Conservation (phyloP, 2,888 invertebrate species). For the Eremobia ochroleuca region DNA sequence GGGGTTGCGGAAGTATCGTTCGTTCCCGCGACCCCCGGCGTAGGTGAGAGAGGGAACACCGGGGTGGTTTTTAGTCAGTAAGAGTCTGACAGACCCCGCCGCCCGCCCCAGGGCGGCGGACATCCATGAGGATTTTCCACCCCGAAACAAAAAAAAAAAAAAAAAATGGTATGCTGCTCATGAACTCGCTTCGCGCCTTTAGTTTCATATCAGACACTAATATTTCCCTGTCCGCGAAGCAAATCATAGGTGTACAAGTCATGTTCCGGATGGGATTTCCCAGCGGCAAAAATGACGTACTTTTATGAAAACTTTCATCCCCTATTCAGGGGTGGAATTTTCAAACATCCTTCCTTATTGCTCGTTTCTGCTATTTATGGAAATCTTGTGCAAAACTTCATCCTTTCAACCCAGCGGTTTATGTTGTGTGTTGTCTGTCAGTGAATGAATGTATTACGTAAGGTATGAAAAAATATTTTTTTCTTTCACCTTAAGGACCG, state of each 20-base stretch:
- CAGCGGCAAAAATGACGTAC: not conserved
- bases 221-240: not conserved
- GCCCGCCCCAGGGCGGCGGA: too few species aligned
- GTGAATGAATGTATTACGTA: not conserved
- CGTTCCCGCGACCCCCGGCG: too few species aligned
- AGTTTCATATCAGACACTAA: not conserved
- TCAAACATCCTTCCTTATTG: not conserved
- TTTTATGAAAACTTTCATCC: not conserved
- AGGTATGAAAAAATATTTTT: not conserved
- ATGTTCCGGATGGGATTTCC: not conserved
- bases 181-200: too few species aligned
- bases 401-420: not conserved
- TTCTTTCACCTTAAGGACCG: not conserved
- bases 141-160: too few species aligned
- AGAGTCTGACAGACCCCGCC: too few species aligned
- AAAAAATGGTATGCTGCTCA: conserved; percentile 35
- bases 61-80: too few species aligned
- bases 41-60: too few species aligned
- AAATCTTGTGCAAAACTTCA: not conserved
- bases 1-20: too few species aligned
- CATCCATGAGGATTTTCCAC: too few species aligned
- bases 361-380: not conserved
- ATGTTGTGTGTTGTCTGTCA: not conserved
- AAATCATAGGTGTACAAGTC: not conserved
- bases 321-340: not conserved